Base-by-base conservation (phyloP, 1,140 invertebrate genomes). In the Aphelenchoides avenae region DNA sequence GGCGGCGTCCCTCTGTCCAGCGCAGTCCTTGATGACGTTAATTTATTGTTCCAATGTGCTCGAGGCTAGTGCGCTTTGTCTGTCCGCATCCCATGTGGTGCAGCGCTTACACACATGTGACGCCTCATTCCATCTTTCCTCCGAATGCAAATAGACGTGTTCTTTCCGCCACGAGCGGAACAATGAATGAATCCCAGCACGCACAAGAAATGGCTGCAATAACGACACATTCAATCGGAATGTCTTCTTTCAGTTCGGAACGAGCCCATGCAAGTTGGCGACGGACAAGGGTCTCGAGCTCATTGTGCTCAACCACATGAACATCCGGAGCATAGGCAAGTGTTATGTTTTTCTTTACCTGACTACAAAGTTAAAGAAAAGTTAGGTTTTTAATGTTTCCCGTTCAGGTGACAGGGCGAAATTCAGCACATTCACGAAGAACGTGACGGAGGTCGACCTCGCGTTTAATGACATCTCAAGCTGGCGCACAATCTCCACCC, bases 231-330 rank as follows among this genome's bases (percentile, higher is more conserved):
- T 49, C 9, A 15, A 49, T 48, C 41, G 9, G 11, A 9, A 42
- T 52, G 15, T 52, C 6, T 39, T 58, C n/a, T 57, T 57, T 58
- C 55, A 57, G 55, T 57, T 57, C 40, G 55, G 55, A 5, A 57
- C 53, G 18, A 57, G 55, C 46, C 55, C 55, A 2, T 57, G 55
- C 40, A 58, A 57, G 34, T 22, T 57, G n/a, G 55, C 55, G 33
- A 44, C 20, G 26, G 53, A 57, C n/a, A 52, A 33, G 15, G 27
- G 46, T 20, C 53, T 57, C 26, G 55, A 52, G 15, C 52, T 57
- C 5, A 22, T 57, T 22, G 53, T 57, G 22, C 34, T 57, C 18
- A 57, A 57, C 37, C 53, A 42, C 5, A 55, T 27, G 30, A 57
- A 57, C 31, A 57, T 57, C 33, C 24, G 37, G 7, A 33, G 3